Evolutionary conservation across 2,888 invertebrate species (phyloP), one percentile per base, ranked within the genome.

Genomic region (Calameuta filiformis): DNA sequence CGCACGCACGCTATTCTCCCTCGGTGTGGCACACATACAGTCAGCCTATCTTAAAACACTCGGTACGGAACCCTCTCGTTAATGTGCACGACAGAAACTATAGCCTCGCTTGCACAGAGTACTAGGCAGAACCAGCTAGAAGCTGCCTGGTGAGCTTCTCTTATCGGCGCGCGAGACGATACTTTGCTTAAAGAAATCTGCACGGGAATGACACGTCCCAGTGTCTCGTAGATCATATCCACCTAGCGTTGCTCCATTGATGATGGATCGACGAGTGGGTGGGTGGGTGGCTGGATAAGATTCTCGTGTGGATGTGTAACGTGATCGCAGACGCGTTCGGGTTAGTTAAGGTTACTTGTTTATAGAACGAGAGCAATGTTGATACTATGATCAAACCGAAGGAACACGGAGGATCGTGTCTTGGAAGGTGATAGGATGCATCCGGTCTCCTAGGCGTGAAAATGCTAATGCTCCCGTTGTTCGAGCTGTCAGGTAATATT

Each of bases 1-100:
- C 30, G 71, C 71, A 71, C 71, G 30, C 71, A 71, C 71, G 71
- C 31, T 34, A 23, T 56, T 56, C 71, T 71, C 71, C 12, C 71
- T 71, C 71, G 9, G 23, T 56, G 56, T 56, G 56, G 56, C 56
- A 23, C 56, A 56, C 9, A 23, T 56, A 56, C 56, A 56, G 56
- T 56, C 23, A 56, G 23, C 23, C 23, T 56, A 56, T 56, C 23
- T 56, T 56, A 23, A 56, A 23, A 23, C 56, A 56, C 56, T 56
- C 56, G 56, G 56, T 56, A 56, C 56, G 56, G 23, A 56, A 56
- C 56, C 56, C 56, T 56, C 56, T 56, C 56, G 56, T 56, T 56
- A 56, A 56, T 56, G 56, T 56, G 56, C 56, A 9, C 56, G 15
- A 56, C 23, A 56, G 56, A 56, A 56, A 56, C 56, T 56, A 9